These are phyloP conservation scores for Harmothoe impar DNA, from an alignment of 2,888 invertebrate species.

Conservation along the genomic window DNA sequence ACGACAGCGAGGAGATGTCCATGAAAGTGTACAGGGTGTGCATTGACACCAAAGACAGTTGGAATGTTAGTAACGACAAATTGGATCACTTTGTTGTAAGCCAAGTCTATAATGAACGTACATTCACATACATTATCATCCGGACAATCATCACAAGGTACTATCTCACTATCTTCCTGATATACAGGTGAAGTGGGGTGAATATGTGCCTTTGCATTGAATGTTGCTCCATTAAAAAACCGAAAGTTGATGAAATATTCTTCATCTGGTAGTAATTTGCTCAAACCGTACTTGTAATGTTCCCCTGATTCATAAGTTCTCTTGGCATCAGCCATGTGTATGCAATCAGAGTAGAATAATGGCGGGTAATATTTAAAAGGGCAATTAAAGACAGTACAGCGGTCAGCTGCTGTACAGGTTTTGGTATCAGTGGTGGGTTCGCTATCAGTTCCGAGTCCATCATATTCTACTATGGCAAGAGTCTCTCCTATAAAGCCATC, in stretches of 20 bases:
- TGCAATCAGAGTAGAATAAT: background rate
- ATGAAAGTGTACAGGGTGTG: slow-evolving; percentile 79
- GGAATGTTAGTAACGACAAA: slow-evolving; percentile 69
- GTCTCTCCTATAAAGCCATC: background rate
- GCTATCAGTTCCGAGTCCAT: background rate
- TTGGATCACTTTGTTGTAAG: slow-evolving; percentile 74
- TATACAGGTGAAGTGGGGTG: background rate
- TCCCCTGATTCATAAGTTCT: no score
- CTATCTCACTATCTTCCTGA: background rate
- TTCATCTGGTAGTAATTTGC: background rate
- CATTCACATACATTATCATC: slow-evolving; percentile 72
- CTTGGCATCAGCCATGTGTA: background rate
- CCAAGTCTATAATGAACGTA: slow-evolving; percentile 72
- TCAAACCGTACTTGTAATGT: background rate
- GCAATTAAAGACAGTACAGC: background rate
- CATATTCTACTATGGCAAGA: background rate
- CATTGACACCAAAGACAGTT: background rate
- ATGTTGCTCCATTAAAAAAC: background rate
- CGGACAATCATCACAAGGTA: background rate
- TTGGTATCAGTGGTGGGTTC: background rate
- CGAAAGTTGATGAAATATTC: slow-evolving; percentile 9
- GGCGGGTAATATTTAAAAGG: background rate
- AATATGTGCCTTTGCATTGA: background rate
- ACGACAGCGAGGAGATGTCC: slow-evolving; percentile 79
- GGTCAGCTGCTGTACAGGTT: background rate